A percentile compares a stretch with the other conserved stretches of the same genome.
phyloP scores from a whole-genome alignment of 2,113 vertebrate species.

The Alexandromys fortis region DNA sequence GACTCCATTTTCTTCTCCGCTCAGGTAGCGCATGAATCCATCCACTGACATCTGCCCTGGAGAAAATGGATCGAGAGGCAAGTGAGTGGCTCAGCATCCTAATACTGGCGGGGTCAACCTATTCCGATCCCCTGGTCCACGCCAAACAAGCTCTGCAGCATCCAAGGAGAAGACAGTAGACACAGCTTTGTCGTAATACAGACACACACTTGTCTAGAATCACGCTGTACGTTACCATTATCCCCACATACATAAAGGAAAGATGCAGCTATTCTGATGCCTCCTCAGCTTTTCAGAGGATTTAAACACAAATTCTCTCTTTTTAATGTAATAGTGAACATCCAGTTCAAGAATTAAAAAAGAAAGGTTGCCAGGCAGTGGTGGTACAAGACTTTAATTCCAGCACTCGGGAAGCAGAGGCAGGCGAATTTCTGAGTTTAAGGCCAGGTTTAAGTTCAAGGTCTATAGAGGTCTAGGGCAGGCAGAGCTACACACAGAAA shows the following conservation, averaged over 20 bases:
- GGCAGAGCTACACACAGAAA: neutral
- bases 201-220: neutral
- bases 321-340: conserved; percentile 27
- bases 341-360: neutral
- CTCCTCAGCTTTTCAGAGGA: neutral
- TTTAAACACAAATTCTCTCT: neutral
- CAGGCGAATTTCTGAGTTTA: neutral
- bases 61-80: conserved; percentile 69
- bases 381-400: neutral
- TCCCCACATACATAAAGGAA: neutral
- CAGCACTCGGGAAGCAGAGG: neutral
- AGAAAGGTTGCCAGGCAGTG: neutral
- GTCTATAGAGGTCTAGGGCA: neutral
- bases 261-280: neutral
- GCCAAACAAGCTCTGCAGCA: neutral
- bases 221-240: neutral
- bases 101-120: neutral
- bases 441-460: neutral
- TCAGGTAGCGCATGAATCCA: conserved; percentile 95
- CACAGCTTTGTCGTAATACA: neutral
- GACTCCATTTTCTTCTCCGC: conserved; percentile 96
- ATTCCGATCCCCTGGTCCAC: too few species aligned
- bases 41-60: conserved; percentile 98
- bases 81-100: conserved; percentile 33
- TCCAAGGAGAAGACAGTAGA: neutral